Conservation (phyloP, 2,113 vertebrate genomes). For the Stegostoma tigrinum region DNA sequence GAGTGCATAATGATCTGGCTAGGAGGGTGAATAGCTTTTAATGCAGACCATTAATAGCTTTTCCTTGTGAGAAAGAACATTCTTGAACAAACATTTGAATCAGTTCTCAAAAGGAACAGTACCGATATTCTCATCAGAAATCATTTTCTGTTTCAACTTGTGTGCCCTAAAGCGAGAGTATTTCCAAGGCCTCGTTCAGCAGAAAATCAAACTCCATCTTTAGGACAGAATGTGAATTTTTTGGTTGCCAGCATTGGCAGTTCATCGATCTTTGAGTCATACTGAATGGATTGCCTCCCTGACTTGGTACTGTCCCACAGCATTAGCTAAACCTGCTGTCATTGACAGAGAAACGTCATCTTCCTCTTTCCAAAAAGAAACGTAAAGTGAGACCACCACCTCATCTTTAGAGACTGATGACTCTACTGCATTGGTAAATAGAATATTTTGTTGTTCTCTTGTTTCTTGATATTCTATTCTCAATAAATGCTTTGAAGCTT, state of each 20-base stretch:
- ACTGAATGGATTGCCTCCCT: neutral
- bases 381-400: neutral
- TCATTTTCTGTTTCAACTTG: neutral
- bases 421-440: neutral
- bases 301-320: neutral
- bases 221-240: neutral
- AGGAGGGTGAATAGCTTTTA: too few species aligned
- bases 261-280: neutral
- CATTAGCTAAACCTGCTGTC: neutral
- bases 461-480: neutral
- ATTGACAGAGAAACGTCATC: neutral
- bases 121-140: neutral
- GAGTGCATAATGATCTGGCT: too few species aligned
- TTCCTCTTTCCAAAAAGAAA: neutral
- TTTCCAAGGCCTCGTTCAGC: neutral
- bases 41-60: neutral
- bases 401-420: neutral
- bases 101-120: neutral
- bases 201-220: neutral
- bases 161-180: neutral
- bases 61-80: neutral
- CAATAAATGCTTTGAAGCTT: neutral
- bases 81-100: neutral
- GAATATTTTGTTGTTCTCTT: neutral
- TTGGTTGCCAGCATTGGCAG: neutral